phyloP scores from a whole-genome alignment of 2,888 invertebrate genomes.

The Ypsolopha sequella region DNA sequence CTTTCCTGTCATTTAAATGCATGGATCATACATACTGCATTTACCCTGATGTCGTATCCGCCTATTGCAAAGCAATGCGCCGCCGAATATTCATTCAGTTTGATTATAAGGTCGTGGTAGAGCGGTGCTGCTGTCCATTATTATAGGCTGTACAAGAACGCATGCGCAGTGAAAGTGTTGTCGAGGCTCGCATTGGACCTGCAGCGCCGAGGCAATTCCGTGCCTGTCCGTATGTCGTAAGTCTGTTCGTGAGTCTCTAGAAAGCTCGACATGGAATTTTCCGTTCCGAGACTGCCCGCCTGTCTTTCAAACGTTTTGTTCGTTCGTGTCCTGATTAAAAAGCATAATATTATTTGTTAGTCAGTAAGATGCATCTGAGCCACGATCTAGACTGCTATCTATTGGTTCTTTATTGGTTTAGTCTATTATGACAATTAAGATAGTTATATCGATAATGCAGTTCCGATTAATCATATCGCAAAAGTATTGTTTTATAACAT shows the following conservation, averaged over 20 bases:
- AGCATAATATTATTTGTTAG: too few relatives aligned
- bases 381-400: too few relatives aligned
- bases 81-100: background rate
- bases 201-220: conserved; percentile 15
- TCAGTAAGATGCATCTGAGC: too few relatives aligned
- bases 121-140: background rate
- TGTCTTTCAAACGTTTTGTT: background rate
- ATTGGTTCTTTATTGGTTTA: too few relatives aligned
- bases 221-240: conserved; percentile 31
- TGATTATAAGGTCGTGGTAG: background rate
- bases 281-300: conserved; percentile 20
- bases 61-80: background rate
- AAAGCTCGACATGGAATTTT: conserved; percentile 50
- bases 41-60: background rate
- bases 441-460: too few relatives aligned
- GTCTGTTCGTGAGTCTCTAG: conserved; percentile 35
- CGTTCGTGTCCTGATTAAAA: background rate
- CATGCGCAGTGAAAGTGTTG: conserved; percentile 53
- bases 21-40: background rate
- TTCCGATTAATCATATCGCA: too few relatives aligned
- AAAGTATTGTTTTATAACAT: too few relatives aligned
- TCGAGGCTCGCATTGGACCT: conserved; percentile 17
- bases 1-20: background rate
- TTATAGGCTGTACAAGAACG: conserved; percentile 8
- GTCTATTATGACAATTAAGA: too few relatives aligned